Evolutionary conservation across 2,888 invertebrate species (phyloP).

Genomic region (Caenorhabditis zanzibari): DNA sequence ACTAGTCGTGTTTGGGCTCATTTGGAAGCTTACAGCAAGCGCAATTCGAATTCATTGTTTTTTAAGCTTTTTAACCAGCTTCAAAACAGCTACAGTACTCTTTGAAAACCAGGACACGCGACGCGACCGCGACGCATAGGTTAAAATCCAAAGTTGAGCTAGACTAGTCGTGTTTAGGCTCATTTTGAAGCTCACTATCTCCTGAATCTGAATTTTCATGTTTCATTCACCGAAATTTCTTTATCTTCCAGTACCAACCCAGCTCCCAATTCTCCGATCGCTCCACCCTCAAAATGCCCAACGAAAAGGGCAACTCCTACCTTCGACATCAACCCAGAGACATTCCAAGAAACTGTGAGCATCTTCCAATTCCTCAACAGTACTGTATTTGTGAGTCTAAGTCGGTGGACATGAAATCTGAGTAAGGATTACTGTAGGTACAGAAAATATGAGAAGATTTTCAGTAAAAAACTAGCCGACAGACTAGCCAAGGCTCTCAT

Average conservation of each 20-base stretch:
- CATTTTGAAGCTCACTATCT: not conserved
- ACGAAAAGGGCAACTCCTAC: slow-evolving; percentile 62
- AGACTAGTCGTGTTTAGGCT: not conserved
- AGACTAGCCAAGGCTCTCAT: not conserved
- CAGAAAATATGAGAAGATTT: not conserved
- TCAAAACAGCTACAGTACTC: too few relatives aligned
- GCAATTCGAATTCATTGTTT: too few relatives aligned
- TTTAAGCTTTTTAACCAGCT: too few relatives aligned
- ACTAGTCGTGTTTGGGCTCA: too few relatives aligned
- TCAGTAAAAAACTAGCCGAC: not conserved
- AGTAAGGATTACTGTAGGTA: not conserved
- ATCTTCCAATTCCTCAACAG: slow-evolving; percentile 63
- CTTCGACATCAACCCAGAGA: slow-evolving; percentile 54
- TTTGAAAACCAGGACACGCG: too few relatives aligned
- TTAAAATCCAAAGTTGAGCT: not conserved
- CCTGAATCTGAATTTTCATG: too few relatives aligned
- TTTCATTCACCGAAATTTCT: too few relatives aligned
- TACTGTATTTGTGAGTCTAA: slow-evolving; percentile 67
- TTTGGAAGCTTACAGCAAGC: too few relatives aligned
- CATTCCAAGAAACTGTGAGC: slow-evolving; percentile 51
- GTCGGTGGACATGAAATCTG: not conserved
- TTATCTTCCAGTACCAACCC: slow-evolving; percentile 15
- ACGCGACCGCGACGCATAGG: not conserved
- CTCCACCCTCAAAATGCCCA: slow-evolving; percentile 14
- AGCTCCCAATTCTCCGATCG: slow-evolving; percentile 17